Base-by-base conservation (phyloP, 2,888 invertebrate genomes). In the Physocephala rufipes region DNA sequence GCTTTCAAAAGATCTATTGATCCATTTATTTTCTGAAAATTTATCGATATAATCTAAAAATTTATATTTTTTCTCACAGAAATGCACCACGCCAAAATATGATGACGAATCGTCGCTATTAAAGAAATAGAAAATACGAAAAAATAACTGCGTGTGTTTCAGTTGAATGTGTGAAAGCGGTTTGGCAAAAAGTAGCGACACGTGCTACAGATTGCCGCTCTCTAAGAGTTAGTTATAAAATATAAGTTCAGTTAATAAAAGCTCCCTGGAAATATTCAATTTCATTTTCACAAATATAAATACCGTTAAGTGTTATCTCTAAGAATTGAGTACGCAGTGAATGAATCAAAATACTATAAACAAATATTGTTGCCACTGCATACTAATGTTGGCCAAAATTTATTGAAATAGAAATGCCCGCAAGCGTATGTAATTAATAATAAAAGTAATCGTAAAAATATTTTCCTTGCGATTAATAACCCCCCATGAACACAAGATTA, bases 91-190 rank as follows among this genome's bases (percentile, higher is more conserved):
- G 82, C 74, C 81, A 80, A 77, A 81, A 82, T 79, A 79, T 80
- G 77, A 81, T 81, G 84, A 77, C 80, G 71, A 84, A 85, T 79
- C 82, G 84, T 78, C 83, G 84, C 78, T 85, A 83, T 81, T 85
- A 79, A 81, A 75, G 72, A 36, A 67, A 70, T 73, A 69, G 45
- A 61, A 62, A 74, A 71, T 45, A 58, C 58, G 55, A 58, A 66
- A 66, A 24, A 30, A 21, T 55, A 30, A 53, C 43, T 66, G 21
- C 55, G 43, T 36, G 61, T 62, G 51, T 68, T 49, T 67, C 51
- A 51, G 51, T 62, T 51, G 61, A 59, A 53, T 53, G 53, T 19
- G 30, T 30, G 61, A 68, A 61, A 68, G 36, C 68, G 62, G 49
- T 21, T 58, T 62, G 68, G 67, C 61, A 30, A 36, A 68, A 62